phyloP scores from a whole-genome alignment of 1,140 invertebrate species.

The Caenorhabditis tropicalis region DNA sequence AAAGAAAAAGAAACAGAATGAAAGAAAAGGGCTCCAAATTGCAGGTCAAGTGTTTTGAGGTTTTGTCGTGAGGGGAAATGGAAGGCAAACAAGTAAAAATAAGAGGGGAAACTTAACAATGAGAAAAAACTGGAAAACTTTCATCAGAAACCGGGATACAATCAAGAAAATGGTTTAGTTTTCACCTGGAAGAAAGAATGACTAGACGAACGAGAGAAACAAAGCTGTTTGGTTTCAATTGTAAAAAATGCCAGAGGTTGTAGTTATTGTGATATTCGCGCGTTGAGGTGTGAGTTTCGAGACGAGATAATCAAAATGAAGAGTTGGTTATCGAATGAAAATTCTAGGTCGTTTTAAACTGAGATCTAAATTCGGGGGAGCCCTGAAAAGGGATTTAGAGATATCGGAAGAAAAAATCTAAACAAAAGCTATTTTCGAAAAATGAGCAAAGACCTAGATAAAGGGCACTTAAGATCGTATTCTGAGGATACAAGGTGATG shows the following conservation, averaged over 20 bases:
- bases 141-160: background rate
- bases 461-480: conserved; percentile 16
- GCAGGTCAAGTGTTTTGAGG: background rate
- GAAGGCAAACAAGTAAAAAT: conserved; percentile 19
- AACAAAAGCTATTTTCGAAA: background rate
- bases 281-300: background rate
- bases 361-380: background rate
- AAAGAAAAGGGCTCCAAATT: background rate
- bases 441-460: background rate
- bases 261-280: conserved; percentile 1
- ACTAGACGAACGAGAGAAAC: background rate
- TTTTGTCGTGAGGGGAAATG: background rate
- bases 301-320: background rate
- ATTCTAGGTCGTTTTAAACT: background rate
- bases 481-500: background rate
- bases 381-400: background rate
- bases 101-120: background rate
- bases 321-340: background rate
- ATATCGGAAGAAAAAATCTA: background rate
- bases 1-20: no score
- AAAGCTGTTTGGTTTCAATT: background rate
- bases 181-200: background rate
- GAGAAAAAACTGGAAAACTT: background rate
- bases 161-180: background rate
- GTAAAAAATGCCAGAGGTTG: conserved; percentile 6